Evolutionary conservation across 2,113 vertebrate species (phyloP), one percentile per base, ranked within the genome.

Genomic region (Xenopus laevis): DNA sequence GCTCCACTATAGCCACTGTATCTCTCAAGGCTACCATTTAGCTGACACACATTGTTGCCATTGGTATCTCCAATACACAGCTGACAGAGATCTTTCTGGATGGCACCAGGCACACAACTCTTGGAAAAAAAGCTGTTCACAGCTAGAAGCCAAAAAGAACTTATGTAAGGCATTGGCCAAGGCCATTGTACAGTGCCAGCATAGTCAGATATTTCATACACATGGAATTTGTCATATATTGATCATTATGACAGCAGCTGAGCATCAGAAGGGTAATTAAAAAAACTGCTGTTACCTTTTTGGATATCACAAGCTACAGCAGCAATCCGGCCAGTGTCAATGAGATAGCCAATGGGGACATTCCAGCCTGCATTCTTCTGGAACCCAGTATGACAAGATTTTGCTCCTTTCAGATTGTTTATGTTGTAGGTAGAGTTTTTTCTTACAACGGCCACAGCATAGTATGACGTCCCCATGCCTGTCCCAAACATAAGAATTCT

Each of bases 21-120:
- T 53, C 9, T 79, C 84, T 98, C 96, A 17, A 33, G 20, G 66
- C n/a, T n/a, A n/a, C 81, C 87, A 78, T 68, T 86, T 0, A 20
- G 76, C 52, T 84, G 81, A 68, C 97, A 99, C 69, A 87, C 86
- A 17, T 88, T 72, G 1, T 81, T 11, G 57, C 90, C 93, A 0
- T 0, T 0, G 0, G 0, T 23, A 12, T 97, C 77, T 6, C 96
- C 97, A 20, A 2, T 81, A 80, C 97, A 99, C 59, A 94, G 89
- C 69, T 85, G 55, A 65, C 97, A 99, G 74, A 99, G 91, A 74
- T 92, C 91, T 0, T 91, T 88, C 46, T 91, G 89, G 0, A 79
- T 84, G 3, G 93, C 92, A 60, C 97, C 97, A 0, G 97, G 97
- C 78, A 97, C 79, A 3, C 97, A 99, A 84, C 96, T 99, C 33